phyloP scores from a whole-genome alignment of 2,888 invertebrate genomes.

The Hedya salicella region DNA sequence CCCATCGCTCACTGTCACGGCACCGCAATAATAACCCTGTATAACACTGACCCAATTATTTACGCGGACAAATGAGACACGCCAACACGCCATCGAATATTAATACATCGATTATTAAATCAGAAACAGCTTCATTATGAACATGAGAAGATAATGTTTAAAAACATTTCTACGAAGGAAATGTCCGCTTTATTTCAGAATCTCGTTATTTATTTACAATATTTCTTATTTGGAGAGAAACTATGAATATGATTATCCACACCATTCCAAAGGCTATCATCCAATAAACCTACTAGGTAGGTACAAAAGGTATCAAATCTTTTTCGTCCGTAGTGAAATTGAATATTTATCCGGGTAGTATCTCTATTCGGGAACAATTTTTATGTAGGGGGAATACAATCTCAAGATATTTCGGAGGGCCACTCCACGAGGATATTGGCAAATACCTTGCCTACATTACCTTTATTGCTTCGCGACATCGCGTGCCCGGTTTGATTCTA shows the following conservation, averaged over 20 bases:
- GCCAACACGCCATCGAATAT: slow-evolving; percentile 25
- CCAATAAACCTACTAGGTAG: slow-evolving; percentile 82
- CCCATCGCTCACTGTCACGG: slow-evolving; percentile 37
- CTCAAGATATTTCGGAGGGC: slow-evolving; percentile 83
- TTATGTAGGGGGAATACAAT: slow-evolving; percentile 84
- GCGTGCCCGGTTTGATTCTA: slow-evolving; percentile 75
- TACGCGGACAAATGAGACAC: slow-evolving; percentile 25
- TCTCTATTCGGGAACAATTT: slow-evolving; percentile 85
- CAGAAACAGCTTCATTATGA: slow-evolving; percentile 33
- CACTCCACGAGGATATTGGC: slow-evolving; percentile 82
- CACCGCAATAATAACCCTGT: slow-evolving; percentile 26
- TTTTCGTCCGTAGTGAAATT: slow-evolving; percentile 84
- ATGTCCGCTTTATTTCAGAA: slow-evolving; percentile 19
- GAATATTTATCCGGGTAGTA: slow-evolving; percentile 85
- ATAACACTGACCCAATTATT: slow-evolving; percentile 25
- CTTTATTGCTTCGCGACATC: slow-evolving; percentile 81
- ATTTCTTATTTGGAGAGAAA: slow-evolving; percentile 72
- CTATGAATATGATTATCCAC: slow-evolving; percentile 84
- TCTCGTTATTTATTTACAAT: slow-evolving; percentile 61
- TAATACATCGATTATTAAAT: slow-evolving; percentile 41
- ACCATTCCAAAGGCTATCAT: slow-evolving; percentile 82
- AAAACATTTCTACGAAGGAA: slow-evolving; percentile 21
- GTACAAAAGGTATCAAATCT: slow-evolving; percentile 84
- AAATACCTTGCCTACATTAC: slow-evolving; percentile 84
- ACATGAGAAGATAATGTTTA: slow-evolving; percentile 10